A percentile compares a stretch with the other conserved stretches of the same genome.
These are phyloP conservation scores for Bufo gargarizans DNA, from an alignment of 2,113 vertebrate species.

Conservation along the genomic window DNA sequence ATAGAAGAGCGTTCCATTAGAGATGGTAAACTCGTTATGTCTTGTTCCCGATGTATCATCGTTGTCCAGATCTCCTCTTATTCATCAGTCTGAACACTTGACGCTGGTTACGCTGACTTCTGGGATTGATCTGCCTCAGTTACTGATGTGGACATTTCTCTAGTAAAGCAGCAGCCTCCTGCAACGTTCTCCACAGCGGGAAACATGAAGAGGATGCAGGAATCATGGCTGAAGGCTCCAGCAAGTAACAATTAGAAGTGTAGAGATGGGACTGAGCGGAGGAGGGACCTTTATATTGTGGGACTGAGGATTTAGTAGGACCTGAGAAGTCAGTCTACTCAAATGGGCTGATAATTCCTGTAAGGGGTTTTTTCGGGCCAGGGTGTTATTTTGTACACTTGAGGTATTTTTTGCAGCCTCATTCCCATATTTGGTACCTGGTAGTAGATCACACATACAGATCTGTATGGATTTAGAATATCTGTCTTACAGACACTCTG, in stretches of 20 bases:
- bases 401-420: neutral
- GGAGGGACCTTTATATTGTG: neutral
- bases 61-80: constrained; percentile 13
- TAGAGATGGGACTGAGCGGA: neutral
- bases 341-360: neutral
- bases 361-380: too few relatives aligned
- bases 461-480: too few relatives aligned
- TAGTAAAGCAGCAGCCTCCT: constrained; percentile 3
- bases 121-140: constrained; percentile 20
- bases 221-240: neutral
- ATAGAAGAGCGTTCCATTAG: neutral
- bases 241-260: neutral
- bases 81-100: constrained; percentile 33
- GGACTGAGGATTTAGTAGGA: neutral
- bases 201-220: constrained; percentile 29
- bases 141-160: constrained; percentile 16
- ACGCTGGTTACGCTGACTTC: constrained; percentile 17
- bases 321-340: neutral
- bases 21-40: constrained; percentile 37
- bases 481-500: too few relatives aligned
- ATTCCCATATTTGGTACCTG: neutral
- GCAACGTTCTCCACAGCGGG: neutral
- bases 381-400: neutral
- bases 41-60: constrained; percentile 21
- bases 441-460: too few relatives aligned